Base-by-base conservation (phyloP, 2,888 invertebrate genomes). In the Neoitamus cyanurus region DNA sequence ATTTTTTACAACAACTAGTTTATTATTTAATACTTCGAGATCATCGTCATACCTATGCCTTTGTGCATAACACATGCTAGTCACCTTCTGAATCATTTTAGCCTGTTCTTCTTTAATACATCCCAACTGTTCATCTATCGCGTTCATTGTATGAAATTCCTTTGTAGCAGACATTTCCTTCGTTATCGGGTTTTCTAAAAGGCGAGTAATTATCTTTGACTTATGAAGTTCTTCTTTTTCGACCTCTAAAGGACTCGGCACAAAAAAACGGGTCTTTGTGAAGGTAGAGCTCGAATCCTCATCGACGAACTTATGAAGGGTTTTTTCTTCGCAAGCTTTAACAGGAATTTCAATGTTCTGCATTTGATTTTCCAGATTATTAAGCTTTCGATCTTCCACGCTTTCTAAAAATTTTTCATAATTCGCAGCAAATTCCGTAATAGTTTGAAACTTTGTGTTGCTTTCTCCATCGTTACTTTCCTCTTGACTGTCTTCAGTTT, bases 21-120 rank as follows among this genome's bases (percentile, higher is more conserved):
- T 88, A 25, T 88, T 88, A 85, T 90, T 88, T 1, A 90, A 87
- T 3, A 90, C 87, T 31, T 91, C 90, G 3, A 90, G 83, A 0
- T 87, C 87, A 80, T 90, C 90, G 20, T 89, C 87, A 69, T 89
- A 89, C 13, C 86, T 87, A 7, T 90, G 89, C 7, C 88, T 89
- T 42, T 90, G 88, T 0, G 87, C 88, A 83, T 88, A 90, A 5
- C 90, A 90, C 2, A 88, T 88, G 1, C 88, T 86, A 2, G 90
- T 87, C 30, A 89, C 75, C 3, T 87, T 85, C 0, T 87, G 82
- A 4, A 89, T 87, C 2, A 87, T 85, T 3, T 85, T 69, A 6
- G 86, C 87, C 2, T 87, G 82, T 13, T 87, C 87, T 31, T 86
- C 87, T 42, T 87, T 86, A 4, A 88, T 85, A 37, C 87, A 87